Evolutionary conservation across 2,888 invertebrate species (phyloP), one percentile per base, ranked within the genome.

Genomic region (Magallana nippona): DNA sequence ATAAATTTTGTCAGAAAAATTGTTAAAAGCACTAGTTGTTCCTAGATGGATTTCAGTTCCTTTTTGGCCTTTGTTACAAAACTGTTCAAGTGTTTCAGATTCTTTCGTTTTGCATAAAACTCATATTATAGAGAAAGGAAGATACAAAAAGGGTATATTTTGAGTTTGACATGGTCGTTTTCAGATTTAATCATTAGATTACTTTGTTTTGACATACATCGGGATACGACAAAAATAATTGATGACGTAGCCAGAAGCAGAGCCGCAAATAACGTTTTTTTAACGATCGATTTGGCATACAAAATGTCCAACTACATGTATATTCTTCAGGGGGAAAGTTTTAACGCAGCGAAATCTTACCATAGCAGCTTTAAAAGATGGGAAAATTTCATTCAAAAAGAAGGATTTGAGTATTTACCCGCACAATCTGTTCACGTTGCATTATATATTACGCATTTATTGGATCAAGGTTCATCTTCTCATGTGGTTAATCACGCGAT

Each of bases 401-500:
- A 55, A 17, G 82, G 81, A 3, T 83, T 55, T 60, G 0, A 22
- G 11, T 55, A 58, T 32, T 17, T 82, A n/a, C 85, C 86, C 44
- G 84, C 84, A 0, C 32, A 32, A n/a, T 80, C 85, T 17, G 71
- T 85, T 27, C 62, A 82, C 15, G 81, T 86, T 0, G 81, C 83
- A 10, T 78, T 85, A 63, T 83, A 83, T 60, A n/a, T 86, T 17
- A 82, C 84, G 1, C 55, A 82, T n/a, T n/a, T n/a, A n/a, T 55
- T 85, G 19, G 82, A 86, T 55, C 10, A 3, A 10, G 84, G 82
- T 27, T 78, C 83, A 10, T 85, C 85, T 1, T 71, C 44, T 11
- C n/a, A 60, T 55, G 85, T 86, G 1, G 22, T 84, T 1, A 55
- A 77, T 15, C 17, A 82, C 2, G 83, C 79, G 1, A 57, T 86